Conservation (phyloP, 2,113 vertebrate species). For the Dasyprocta punctata region DNA sequence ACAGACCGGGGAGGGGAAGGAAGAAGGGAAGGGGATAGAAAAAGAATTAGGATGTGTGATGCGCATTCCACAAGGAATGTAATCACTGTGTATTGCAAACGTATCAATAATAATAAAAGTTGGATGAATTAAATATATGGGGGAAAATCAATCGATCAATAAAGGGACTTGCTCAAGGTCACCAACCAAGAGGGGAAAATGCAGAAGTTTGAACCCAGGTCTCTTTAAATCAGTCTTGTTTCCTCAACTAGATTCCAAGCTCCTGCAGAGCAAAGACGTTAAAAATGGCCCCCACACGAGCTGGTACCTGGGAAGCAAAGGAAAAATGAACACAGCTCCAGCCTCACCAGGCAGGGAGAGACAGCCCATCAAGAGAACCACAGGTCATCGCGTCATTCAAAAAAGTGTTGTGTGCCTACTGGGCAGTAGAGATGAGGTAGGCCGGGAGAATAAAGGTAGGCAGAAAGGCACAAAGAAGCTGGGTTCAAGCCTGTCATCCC, state of each 20-base stretch:
- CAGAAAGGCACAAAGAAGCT: neutral
- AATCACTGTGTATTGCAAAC: neutral
- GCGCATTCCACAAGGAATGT: neutral
- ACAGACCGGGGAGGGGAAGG: too few species aligned
- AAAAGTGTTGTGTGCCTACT: neutral
- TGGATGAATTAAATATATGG: neutral
- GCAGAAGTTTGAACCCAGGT: neutral
- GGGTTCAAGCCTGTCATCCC: neutral
- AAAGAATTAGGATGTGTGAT: neutral
- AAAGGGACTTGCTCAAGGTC: neutral
- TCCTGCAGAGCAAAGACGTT: constrained; percentile 7
- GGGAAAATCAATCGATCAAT: neutral
- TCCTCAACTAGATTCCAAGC: constrained; percentile 5
- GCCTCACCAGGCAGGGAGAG: neutral
- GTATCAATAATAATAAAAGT: neutral
- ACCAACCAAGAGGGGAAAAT: neutral
- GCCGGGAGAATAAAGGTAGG: neutral
- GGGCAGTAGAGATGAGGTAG: neutral
- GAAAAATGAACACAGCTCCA: neutral
- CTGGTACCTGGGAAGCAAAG: neutral
- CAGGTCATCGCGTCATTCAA: neutral
- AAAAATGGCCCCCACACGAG: neutral
- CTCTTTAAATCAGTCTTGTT: neutral
- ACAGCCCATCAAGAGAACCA: neutral
- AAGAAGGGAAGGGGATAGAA: too few species aligned